phyloP scores from a whole-genome alignment of 2,797 vertebrate genomes.

The Lepus townsendii region DNA sequence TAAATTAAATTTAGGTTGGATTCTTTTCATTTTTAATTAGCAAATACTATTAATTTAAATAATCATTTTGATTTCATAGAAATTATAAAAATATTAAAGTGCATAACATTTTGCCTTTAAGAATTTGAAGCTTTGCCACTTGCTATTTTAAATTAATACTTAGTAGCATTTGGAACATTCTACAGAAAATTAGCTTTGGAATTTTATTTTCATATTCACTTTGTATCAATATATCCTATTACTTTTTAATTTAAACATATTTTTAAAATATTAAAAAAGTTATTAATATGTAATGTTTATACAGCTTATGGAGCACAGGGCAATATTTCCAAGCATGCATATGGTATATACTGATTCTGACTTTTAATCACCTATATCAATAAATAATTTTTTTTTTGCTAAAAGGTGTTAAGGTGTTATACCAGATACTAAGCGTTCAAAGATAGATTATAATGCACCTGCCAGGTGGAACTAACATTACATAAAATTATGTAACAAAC shows the following conservation, averaged over 20 bases:
- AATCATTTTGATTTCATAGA: slow-evolving; percentile 75
- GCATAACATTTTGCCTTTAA: slow-evolving; percentile 14
- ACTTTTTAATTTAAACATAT: not conserved
- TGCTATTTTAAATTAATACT: not conserved
- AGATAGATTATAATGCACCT: not conserved
- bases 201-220: slow-evolving; percentile 19
- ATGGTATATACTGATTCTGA: not conserved
- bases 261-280: no score
- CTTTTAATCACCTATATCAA: not conserved
- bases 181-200: not conserved
- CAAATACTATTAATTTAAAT: slow-evolving; percentile 78
- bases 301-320: no score
- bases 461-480: not conserved
- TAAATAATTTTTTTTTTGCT: not conserved
- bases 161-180: not conserved
- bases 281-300: no score
- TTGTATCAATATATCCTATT: not conserved
- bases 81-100: slow-evolving; percentile 62
- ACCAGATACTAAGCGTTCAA: not conserved
- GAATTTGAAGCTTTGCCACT: not conserved
- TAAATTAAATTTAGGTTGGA: slow-evolving; percentile 74
- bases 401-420: not conserved
- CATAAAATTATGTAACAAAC: not conserved
- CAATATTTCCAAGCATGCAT: no score
- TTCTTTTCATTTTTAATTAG: slow-evolving; percentile 73